These are phyloP conservation scores for Peribatodes rhomboidaria DNA, from an alignment of 2,888 invertebrate genomes.

Conservation along the genomic window DNA sequence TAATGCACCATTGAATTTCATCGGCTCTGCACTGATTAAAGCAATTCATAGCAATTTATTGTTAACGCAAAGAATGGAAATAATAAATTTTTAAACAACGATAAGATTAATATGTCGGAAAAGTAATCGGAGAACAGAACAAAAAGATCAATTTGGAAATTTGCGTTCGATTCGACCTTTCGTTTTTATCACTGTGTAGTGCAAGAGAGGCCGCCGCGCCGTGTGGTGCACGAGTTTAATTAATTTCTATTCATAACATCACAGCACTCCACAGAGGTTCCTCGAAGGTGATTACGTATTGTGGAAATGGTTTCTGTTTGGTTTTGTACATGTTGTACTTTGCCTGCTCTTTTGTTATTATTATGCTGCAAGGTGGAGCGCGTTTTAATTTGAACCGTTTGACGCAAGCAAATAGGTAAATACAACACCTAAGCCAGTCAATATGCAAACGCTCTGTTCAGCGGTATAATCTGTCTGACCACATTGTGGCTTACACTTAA, in stretches of 20 bases:
- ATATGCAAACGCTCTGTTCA: too few relatives aligned
- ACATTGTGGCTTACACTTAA: too few relatives aligned
- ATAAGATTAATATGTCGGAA: slow-evolving; percentile 17
- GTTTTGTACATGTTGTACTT: slow-evolving; percentile 2
- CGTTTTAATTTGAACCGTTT: slow-evolving; percentile 3
- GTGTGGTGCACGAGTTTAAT: neutral
- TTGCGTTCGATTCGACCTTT: slow-evolving; percentile 1
- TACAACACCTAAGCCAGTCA: neutral
- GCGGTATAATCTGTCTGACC: too few relatives aligned
- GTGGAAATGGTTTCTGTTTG: slow-evolving; percentile 1
- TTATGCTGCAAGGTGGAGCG: neutral
- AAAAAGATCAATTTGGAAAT: slow-evolving; percentile 1
- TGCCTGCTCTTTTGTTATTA: neutral
- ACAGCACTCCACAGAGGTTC: neutral
- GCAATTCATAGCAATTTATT: slow-evolving; percentile 28
- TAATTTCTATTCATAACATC: slow-evolving; percentile 1
- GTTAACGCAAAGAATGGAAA: slow-evolving; percentile 21
- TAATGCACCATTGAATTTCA: slow-evolving; percentile 26
- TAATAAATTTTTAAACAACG: slow-evolving; percentile 29
- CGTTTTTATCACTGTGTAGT: neutral
- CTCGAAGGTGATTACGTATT: slow-evolving; percentile 1
- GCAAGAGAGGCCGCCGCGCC: neutral
- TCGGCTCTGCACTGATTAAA: slow-evolving; percentile 29
- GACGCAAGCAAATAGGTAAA: neutral
- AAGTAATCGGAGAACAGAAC: slow-evolving; percentile 9